Evolutionary conservation across 1,140 invertebrate species (phyloP).

Genomic region (Drosophila novamexicana): DNA sequence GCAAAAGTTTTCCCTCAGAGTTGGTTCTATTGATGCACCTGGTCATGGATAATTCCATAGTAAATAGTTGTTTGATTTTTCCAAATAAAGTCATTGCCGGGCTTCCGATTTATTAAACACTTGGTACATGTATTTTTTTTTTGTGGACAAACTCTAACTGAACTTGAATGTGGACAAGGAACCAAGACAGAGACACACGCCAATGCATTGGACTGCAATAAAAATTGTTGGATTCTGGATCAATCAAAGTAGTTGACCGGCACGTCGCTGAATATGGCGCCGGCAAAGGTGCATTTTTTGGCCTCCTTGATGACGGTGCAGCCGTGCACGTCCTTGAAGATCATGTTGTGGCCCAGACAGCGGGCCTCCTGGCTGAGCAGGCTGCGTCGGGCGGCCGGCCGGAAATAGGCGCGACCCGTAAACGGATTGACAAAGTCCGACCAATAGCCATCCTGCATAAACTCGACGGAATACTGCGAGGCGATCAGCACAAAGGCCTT

Average conservation of each 20-base stretch:
- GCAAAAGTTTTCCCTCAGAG: too few relatives aligned
- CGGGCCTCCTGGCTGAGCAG: neutral
- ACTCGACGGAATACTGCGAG: slow-evolving; percentile 23
- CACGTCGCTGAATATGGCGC: slow-evolving; percentile 58
- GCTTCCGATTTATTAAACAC: neutral
- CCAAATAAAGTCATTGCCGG: neutral
- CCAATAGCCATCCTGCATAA: slow-evolving; percentile 58
- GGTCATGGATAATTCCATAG: too few relatives aligned
- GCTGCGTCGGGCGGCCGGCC: slow-evolving; percentile 6
- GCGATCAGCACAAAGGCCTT: slow-evolving; percentile 54
- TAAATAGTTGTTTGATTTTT: neutral
- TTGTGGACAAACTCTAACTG: neutral
- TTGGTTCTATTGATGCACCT: too few relatives aligned
- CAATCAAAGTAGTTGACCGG: slow-evolving; percentile 34
- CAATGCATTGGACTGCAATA: neutral
- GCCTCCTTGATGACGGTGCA: slow-evolving; percentile 54
- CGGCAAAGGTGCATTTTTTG: slow-evolving; percentile 43
- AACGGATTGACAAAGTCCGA: slow-evolving; percentile 67
- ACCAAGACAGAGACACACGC: slow-evolving; percentile 4
- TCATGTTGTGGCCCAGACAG: slow-evolving; percentile 39
- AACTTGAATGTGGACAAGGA: neutral
- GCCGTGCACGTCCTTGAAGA: slow-evolving; percentile 36
- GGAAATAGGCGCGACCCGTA: slow-evolving; percentile 59
- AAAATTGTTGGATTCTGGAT: neutral
- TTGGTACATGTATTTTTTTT: neutral